A percentile compares a stretch with the other conserved stretches of the same genome.
These are phyloP conservation scores for Eretmocerus hayati DNA, from an alignment of 2,888 invertebrate species.

Conservation along the genomic window DNA sequence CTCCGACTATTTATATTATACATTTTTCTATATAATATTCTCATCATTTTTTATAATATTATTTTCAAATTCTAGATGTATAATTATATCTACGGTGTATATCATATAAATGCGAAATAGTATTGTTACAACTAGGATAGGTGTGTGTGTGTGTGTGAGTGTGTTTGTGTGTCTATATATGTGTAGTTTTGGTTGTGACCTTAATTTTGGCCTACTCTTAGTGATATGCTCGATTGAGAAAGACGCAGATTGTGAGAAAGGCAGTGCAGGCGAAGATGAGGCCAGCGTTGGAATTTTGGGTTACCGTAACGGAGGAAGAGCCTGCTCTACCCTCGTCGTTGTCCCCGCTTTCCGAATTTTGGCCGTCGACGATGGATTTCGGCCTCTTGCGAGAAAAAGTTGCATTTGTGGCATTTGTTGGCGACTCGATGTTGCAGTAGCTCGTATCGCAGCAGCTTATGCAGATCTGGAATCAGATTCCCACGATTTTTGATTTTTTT, in stretches of 20 bases:
- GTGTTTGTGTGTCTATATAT: constrained; percentile 1
- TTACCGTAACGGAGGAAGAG: not conserved
- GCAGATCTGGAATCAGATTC: constrained; percentile 54
- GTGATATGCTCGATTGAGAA: constrained; percentile 23
- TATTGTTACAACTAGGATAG: too few species aligned
- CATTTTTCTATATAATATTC: too few species aligned
- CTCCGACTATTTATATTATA: too few species aligned
- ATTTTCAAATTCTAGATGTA: too few species aligned
- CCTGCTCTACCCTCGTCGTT: not conserved
- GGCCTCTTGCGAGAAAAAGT: constrained; percentile 45
- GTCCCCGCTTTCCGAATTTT: not conserved
- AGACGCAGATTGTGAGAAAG: constrained; percentile 16
- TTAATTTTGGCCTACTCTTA: not conserved
- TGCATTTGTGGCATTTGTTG: constrained; percentile 55
- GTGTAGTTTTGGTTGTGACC: not conserved
- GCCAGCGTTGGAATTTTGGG: too few species aligned
- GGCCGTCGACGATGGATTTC: constrained; percentile 21
- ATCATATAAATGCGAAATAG: too few species aligned
- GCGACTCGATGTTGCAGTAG: constrained; percentile 57
- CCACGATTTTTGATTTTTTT: too few species aligned
- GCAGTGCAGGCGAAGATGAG: not conserved
- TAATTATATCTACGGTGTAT: too few species aligned
- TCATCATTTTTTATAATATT: too few species aligned
- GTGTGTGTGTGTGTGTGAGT: not conserved
- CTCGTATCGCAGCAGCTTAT: constrained; percentile 59